These are phyloP conservation scores for Labeo rohita DNA, from an alignment of 2,113 vertebrate species.

Conservation along the genomic window DNA sequence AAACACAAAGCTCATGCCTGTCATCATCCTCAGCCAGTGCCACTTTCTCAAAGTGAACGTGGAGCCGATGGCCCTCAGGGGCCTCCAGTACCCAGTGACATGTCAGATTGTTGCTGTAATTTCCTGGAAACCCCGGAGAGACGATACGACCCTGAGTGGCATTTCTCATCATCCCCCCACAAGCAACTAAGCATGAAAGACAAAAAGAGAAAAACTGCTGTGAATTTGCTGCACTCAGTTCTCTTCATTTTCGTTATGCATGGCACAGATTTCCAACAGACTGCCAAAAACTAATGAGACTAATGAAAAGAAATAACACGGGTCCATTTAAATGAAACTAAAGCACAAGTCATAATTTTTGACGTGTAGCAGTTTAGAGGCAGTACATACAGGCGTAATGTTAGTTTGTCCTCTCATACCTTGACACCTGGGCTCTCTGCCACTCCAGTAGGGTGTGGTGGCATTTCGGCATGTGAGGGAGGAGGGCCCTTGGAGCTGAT, in stretches of 20 bases:
- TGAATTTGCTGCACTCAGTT: slow-evolving; percentile 6
- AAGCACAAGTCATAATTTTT: neutral
- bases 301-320: neutral
- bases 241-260: slow-evolving; percentile 12
- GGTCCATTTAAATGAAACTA: slow-evolving; percentile 9
- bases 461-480: slow-evolving; percentile 89
- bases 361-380: neutral
- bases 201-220: neutral
- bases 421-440: slow-evolving; percentile 84
- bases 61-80: slow-evolving; percentile 82
- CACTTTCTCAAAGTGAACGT: slow-evolving; percentile 97
- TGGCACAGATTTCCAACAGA: neutral
- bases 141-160: slow-evolving; percentile 89
- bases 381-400: neutral
- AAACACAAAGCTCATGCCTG: slow-evolving; percentile 78
- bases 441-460: slow-evolving; percentile 93
- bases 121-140: slow-evolving; percentile 93
- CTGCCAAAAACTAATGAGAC: slow-evolving; percentile 23
- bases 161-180: slow-evolving; percentile 89
- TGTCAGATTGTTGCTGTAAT: slow-evolving; percentile 98
- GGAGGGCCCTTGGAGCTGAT: slow-evolving; percentile 85
- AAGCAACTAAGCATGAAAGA: slow-evolving; percentile 77
- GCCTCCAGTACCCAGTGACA: slow-evolving; percentile 97
- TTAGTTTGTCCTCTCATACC: slow-evolving; percentile 73
- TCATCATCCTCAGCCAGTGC: slow-evolving; percentile 96